Evolutionary conservation across 2,888 invertebrate species (phyloP), one percentile per base, ranked within the genome.

Genomic region (Melinaea menophilus): DNA sequence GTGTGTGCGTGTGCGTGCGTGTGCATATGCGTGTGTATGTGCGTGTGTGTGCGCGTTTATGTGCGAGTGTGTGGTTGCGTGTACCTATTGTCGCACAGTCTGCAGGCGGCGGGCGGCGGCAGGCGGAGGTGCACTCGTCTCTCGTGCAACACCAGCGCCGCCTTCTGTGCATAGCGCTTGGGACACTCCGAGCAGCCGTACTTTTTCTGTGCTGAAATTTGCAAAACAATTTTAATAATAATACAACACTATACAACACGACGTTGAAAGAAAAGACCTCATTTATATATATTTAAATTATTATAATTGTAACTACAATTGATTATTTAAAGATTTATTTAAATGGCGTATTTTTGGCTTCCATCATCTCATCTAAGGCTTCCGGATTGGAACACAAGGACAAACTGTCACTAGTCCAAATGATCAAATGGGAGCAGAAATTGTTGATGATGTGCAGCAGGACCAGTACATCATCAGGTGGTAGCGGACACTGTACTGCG

Each of bases 31-130:
- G 31, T 9, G 37, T 34, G 13, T 22, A 5, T 51, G 47, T 47
- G n/a, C 12, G 46, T 47, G n/a, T 47, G 47, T n/a, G 47, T 47
- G 0, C n/a, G 2, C 0, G 47, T 47, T 9, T 12, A 12, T 47
- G 47, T 47, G 47, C 13, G 47, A n/a, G 2, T n/a, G 12, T 1
- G 12, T 2, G 48, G 9, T 22, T 35, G 33, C 11, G 37, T n/a
- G 47, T 62, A 88, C 88, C 87, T 76, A 45, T 79, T 81, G 1
- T 83, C 80, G 65, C 89, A 89, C 7, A 85, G 69, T 55, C 79
- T 77, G 75, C 88, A 90, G 58, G 81, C 82, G 73, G 79, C 83
- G 35, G 84, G 85, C 69, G 84, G 84, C 64, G 90, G 89, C 69
- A 88, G 72, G 33, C 74, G 60, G 33, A 75, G 73, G 67, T 90